These are phyloP conservation scores for Tiphia femorata DNA, from an alignment of 2,888 invertebrate species.

Conservation along the genomic window DNA sequence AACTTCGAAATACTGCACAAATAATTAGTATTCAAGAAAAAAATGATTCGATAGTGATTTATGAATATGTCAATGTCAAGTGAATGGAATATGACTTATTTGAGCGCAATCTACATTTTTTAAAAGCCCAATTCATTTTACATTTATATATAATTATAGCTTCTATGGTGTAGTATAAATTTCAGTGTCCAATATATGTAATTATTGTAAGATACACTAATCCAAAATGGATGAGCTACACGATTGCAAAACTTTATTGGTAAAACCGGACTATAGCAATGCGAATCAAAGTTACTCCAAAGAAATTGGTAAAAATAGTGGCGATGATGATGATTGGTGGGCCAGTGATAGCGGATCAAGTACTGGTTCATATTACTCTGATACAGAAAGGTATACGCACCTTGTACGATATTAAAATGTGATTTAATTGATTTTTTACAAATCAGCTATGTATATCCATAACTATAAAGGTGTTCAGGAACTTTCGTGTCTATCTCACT, in stretches of 20 bases:
- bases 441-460: background rate
- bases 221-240: slow-evolving; percentile 34
- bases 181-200: too few species aligned
- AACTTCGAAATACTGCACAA: too few species aligned
- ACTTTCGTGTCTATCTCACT: slow-evolving; percentile 6
- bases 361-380: slow-evolving; percentile 64
- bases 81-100: too few species aligned
- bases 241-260: slow-evolving; percentile 34
- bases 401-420: background rate
- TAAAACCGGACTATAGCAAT: slow-evolving; percentile 32
- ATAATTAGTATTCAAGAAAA: too few species aligned
- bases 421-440: background rate
- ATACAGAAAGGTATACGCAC: slow-evolving; percentile 60
- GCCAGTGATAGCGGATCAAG: slow-evolving; percentile 65
- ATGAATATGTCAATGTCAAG: too few species aligned
- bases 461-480: background rate
- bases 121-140: too few species aligned
- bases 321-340: slow-evolving; percentile 64
- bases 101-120: too few species aligned
- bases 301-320: slow-evolving; percentile 38
- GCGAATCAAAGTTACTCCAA: slow-evolving; percentile 19
- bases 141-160: too few species aligned
- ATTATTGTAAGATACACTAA: background rate
- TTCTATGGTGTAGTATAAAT: too few species aligned
- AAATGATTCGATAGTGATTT: too few species aligned